These are phyloP conservation scores for Hetaerina americana DNA, from an alignment of 1,140 invertebrate species.

Conservation along the genomic window DNA sequence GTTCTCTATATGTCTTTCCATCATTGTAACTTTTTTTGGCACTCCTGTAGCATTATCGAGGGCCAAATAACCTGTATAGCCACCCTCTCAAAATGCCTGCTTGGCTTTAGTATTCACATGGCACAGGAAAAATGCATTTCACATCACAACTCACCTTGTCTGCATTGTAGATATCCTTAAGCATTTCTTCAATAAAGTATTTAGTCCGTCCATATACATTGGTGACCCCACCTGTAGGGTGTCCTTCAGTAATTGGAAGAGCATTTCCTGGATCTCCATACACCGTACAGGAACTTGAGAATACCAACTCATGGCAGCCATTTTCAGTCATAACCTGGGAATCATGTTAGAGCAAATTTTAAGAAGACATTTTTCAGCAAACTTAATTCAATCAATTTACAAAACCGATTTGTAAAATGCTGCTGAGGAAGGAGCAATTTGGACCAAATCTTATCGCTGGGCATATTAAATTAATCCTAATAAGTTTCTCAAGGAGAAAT, in stretches of 20 bases:
- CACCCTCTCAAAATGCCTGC: too few species aligned
- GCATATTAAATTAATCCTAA: too few species aligned
- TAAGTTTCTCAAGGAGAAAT: too few species aligned
- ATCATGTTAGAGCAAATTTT: background rate
- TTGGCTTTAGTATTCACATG: too few species aligned
- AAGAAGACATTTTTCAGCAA: background rate
- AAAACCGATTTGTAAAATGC: background rate
- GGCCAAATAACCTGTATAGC: too few species aligned
- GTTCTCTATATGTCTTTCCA: too few species aligned
- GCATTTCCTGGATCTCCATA: constrained; percentile 71
- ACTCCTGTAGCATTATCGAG: too few species aligned
- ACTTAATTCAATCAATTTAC: background rate
- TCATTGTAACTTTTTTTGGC: too few species aligned
- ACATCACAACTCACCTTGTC: constrained; percentile 41
- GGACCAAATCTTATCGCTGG: too few species aligned
- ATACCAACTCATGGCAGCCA: constrained; percentile 61
- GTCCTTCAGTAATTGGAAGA: constrained; percentile 42
- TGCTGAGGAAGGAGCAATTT: too few species aligned
- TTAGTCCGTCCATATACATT: constrained; percentile 70
- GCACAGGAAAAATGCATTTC: too few species aligned
- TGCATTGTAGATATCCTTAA: constrained; percentile 61
- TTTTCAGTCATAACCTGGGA: constrained; percentile 64
- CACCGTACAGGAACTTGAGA: constrained; percentile 91
- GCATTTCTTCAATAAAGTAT: constrained; percentile 86
- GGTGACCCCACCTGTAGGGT: constrained; percentile 43